Conservation (phyloP, 2,888 invertebrate genomes). For the Margaritifera margaritifera region DNA sequence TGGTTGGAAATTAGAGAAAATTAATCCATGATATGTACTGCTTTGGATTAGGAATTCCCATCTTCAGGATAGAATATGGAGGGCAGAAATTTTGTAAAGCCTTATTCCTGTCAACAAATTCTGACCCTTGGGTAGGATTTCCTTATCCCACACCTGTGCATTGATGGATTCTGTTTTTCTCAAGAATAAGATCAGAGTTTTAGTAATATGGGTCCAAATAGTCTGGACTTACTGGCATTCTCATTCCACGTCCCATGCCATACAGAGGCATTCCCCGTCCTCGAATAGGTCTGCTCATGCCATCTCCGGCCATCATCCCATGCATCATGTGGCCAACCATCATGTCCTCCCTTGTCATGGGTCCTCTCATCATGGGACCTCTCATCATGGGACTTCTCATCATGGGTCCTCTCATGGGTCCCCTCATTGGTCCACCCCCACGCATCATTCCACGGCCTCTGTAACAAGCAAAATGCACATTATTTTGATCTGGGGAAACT, state of each 20-base stretch:
- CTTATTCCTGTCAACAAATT: no score
- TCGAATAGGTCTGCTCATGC: slow-evolving; percentile 39
- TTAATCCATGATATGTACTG: no score
- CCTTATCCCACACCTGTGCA: no score
- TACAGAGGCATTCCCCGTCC: slow-evolving; percentile 43
- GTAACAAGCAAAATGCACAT: no score
- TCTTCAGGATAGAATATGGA: no score
- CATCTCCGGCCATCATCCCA: slow-evolving; percentile 40
- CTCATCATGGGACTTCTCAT: neutral
- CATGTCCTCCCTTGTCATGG: neutral
- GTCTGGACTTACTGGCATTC: slow-evolving; percentile 40
- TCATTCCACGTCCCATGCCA: slow-evolving; percentile 30
- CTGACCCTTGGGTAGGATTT: no score
- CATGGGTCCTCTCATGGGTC: neutral
- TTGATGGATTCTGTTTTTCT: no score
- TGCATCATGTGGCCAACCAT: slow-evolving; percentile 9
- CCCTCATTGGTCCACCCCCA: neutral
- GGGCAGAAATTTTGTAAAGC: no score
- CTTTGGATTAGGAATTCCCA: no score
- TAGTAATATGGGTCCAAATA: neutral
- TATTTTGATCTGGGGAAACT: no score
- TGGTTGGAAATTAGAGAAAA: no score
- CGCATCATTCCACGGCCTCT: neutral
- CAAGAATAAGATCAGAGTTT: neutral
- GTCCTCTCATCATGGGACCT: neutral